Percentiles rank a stretch among this genome's conserved stretches.
These are phyloP conservation scores for Ichneumoninae sp. DNA, from an alignment of 2,888 invertebrate species.

Conservation along the genomic window DNA sequence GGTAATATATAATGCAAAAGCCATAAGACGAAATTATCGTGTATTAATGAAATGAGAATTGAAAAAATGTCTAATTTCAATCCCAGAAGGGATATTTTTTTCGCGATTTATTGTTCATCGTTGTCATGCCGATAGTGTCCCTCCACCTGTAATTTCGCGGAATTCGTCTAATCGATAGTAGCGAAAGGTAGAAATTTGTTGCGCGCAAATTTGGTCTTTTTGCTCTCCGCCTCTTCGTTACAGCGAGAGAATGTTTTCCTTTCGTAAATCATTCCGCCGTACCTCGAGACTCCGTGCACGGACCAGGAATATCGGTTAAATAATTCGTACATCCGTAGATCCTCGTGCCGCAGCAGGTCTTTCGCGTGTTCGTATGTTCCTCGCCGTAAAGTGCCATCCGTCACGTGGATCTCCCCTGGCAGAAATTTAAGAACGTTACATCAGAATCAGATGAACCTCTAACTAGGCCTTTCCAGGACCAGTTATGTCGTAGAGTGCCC, in stretches of 20 bases:
- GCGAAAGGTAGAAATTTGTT: conserved; percentile 3
- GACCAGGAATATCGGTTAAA: conserved; percentile 49
- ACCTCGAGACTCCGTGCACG: conserved; percentile 34
- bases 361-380: conserved; percentile 4
- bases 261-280: conserved; percentile 61
- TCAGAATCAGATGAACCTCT: background rate
- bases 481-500: background rate
- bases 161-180: conserved; percentile 12
- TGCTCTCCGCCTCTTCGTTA: conserved; percentile 8
- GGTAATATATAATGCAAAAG: background rate
- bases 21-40: background rate
- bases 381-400: conserved; percentile 6
- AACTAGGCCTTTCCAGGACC: background rate
- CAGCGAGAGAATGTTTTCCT: conserved; percentile 38
- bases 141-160: background rate
- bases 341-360: background rate
- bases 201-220: background rate
- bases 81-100: background rate
- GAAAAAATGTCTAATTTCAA: background rate
- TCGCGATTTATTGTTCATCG: background rate
- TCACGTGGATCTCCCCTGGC: conserved; percentile 33
- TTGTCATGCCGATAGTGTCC: background rate
- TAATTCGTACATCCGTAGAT: conserved; percentile 55
- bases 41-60: background rate
- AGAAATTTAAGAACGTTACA: background rate